phyloP scores from a whole-genome alignment of 2,888 invertebrate species.

The Aphodius granarius region DNA sequence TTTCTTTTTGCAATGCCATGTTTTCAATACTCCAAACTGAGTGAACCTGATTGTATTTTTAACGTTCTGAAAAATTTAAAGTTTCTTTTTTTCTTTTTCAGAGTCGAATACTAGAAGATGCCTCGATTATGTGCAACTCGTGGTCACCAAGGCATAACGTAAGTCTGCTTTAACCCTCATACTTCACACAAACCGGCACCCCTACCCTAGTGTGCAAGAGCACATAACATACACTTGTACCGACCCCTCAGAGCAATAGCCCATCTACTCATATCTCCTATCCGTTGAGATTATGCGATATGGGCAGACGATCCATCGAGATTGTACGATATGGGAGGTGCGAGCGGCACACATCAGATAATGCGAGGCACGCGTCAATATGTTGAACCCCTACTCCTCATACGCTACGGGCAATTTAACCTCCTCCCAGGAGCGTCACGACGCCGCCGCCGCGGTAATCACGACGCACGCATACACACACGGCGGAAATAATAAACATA shows the following conservation, averaged over 20 bases:
- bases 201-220: not conserved
- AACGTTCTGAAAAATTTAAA: not conserved
- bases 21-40: too few species aligned
- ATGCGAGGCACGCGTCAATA: not conserved
- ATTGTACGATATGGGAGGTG: not conserved
- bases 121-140: constrained; percentile 88
- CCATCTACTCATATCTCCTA: not conserved
- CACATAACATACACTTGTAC: not conserved
- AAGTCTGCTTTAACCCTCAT: constrained; percentile 58
- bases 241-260: not conserved
- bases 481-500: not conserved
- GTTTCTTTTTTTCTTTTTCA: constrained; percentile 54
- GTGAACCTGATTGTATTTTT: not conserved
- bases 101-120: constrained; percentile 89
- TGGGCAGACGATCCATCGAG: not conserved
- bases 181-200: not conserved
- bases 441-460: not conserved
- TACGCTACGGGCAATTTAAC: not conserved
- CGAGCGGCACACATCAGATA: constrained; percentile 7
- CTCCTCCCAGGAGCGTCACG: not conserved
- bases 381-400: not conserved
- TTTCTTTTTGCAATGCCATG: too few species aligned
- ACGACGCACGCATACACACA: constrained; percentile 3
- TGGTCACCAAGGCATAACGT: constrained; percentile 90
- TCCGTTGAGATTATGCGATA: too few species aligned